Percentiles rank a stretch among this genome's conserved stretches.
Conservation (phyloP, 35 echinoderm and acorn worm species). For the Amphiura filiformis region DNA sequence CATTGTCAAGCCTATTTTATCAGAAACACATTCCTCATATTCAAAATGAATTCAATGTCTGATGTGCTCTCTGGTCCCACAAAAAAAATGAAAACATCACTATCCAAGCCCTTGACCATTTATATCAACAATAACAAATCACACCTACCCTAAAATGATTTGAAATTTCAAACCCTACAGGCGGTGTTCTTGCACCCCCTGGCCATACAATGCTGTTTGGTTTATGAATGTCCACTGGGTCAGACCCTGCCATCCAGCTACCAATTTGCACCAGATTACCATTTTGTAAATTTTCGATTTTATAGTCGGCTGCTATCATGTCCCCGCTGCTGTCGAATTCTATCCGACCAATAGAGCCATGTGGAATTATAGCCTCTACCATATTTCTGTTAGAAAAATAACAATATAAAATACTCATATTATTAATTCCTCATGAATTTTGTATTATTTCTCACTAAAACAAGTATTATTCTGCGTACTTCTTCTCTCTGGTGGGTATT, state of each 20-base stretch:
- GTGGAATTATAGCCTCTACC: neutral
- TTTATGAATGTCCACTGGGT: neutral
- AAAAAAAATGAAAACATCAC: too few species aligned
- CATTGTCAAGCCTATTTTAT: too few species aligned
- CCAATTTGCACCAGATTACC: neutral
- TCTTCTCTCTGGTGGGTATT: too few species aligned
- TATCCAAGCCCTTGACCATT: too few species aligned
- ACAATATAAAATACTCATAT: too few species aligned
- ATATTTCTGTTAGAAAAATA: neutral
- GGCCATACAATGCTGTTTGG: slow-evolving; percentile 47
- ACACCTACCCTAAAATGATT: slow-evolving; percentile 33
- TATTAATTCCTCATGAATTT: too few species aligned
- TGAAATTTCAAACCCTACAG: slow-evolving; percentile 39
- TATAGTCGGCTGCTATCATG: neutral
- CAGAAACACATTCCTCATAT: too few species aligned
- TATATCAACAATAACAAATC: too few species aligned
- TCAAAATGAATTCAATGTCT: too few species aligned
- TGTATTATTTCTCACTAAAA: too few species aligned
- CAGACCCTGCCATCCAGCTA: neutral
- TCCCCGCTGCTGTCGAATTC: neutral
- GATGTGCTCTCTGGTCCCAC: too few species aligned
- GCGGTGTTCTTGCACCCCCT: slow-evolving; percentile 4
- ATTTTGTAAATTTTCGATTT: neutral
- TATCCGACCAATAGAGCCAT: neutral
- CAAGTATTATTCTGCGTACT: too few species aligned